These are phyloP conservation scores for Halcyon badia DNA, from an alignment of 2,797 vertebrate species.

Conservation along the genomic window DNA sequence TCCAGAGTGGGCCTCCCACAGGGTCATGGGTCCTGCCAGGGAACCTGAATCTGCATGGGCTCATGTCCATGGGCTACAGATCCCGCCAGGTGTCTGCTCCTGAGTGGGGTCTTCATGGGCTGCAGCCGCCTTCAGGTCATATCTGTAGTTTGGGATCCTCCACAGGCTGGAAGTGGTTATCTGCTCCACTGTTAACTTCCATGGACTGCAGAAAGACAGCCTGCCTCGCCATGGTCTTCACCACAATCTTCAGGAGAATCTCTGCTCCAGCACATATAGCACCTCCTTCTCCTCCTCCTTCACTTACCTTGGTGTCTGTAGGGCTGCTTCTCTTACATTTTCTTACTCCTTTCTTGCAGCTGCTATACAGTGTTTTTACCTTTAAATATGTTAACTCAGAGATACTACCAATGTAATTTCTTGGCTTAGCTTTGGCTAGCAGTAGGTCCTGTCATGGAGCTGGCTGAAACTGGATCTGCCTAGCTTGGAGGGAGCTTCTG, in stretches of 20 bases:
- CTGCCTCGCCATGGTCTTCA: accelerated
- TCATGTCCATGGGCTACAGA: not conserved
- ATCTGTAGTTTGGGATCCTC: accelerated
- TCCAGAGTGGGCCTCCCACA: accelerated
- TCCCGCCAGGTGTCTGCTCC: not conserved
- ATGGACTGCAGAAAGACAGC: not conserved
- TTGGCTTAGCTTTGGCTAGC: not conserved
- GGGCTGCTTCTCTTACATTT: not conserved
- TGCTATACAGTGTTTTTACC: not conserved
- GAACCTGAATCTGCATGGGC: not conserved
- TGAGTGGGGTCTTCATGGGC: accelerated
- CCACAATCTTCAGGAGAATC: accelerated
- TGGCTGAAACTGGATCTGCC: not conserved
- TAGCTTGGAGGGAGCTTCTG: not conserved
- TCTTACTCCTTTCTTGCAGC: not conserved
- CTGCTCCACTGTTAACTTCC: not conserved
- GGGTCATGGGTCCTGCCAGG: not conserved
- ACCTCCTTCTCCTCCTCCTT: not conserved
- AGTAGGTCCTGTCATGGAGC: accelerated
- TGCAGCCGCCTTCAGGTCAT: not conserved
- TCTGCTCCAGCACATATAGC: too few species aligned
- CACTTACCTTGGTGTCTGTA: not conserved
- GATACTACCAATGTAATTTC: not conserved
- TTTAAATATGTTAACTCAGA: not conserved
- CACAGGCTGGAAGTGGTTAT: not conserved